Evolutionary conservation across 2,888 invertebrate genomes (phyloP).

Genomic region (Coelopa pilipes): DNA sequence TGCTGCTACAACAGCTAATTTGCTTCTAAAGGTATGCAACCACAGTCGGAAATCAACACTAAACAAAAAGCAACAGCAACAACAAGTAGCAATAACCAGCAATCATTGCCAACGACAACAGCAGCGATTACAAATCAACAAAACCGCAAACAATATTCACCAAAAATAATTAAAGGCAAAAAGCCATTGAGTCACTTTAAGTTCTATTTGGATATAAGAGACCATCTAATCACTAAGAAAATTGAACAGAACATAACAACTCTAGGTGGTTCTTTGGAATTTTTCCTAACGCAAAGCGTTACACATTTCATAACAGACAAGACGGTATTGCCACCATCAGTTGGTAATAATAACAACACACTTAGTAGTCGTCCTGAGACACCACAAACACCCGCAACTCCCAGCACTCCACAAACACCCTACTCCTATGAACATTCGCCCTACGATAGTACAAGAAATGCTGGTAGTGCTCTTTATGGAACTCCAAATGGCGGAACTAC

Average conservation of each 20-base stretch:
- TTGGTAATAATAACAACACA: conserved; percentile 43
- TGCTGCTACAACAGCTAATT: conserved; percentile 54
- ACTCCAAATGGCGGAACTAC: conserved; percentile 1
- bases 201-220: conserved; percentile 82
- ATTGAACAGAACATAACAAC: conserved; percentile 77
- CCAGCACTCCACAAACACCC: conserved; percentile 58
- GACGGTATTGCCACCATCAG: conserved; percentile 36
- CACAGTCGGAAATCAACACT: conserved; percentile 66
- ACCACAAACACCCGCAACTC: conserved; percentile 55
- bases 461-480: conserved; percentile 37
- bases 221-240: conserved; percentile 73
- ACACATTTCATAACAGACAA: conserved; percentile 67
- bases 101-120: conserved; percentile 46
- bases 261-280: conserved; percentile 72
- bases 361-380: conserved; percentile 52
- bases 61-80: conserved; percentile 57
- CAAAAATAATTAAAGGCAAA: conserved; percentile 67
- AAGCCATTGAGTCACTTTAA: conserved; percentile 75
- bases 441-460: conserved; percentile 36
- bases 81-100: conserved; percentile 47
- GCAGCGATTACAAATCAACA: conserved; percentile 42
- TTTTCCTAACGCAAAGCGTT: conserved; percentile 63
- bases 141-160: conserved; percentile 37
- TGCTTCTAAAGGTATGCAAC: conserved; percentile 67
- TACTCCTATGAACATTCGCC: conserved; percentile 43